Evolutionary conservation across 2,888 invertebrate species (phyloP), one percentile per base, ranked within the genome.

Genomic region (Ochropacha duplaris): DNA sequence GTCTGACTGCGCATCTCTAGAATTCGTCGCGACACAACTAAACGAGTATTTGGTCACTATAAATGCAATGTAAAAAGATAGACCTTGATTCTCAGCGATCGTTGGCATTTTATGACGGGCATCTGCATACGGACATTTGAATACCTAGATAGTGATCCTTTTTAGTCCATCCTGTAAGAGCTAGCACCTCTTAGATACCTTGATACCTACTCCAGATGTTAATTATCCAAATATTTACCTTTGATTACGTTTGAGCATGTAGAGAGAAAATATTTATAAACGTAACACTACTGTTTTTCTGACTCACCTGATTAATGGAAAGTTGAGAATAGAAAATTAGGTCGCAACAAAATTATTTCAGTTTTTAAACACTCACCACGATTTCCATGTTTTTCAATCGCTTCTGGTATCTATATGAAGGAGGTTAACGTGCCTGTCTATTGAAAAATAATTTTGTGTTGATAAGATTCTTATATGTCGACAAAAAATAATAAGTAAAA

Each of bases 41-140:
- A 71, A 71, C 71, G 59, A 61, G 71, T 69, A 69, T 71, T 71
- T 67, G 64, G 63, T 71, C 69, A 68, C 56, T 68, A 68, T 64
- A 63, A 68, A 68, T 64, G 71, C 67, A 71, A 65, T 57, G 12
- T 44, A 14, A 28, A 26, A 22, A 49, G 5, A 44, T 26, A 16
- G 14, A 51, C 16, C 31, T 16, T 31, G 61, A 57, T 61, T 54
- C 62, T 60, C 65, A 60, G 59, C 22, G 19, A 34, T 52, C 16
- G n/a, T 50, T 28, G 31, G 16, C 31, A 14, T 19, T 52, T 51
- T 31, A 51, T 28, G 2, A 28, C n/a, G 12, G 28, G 22, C 16
- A 52, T 31, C 31, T 31, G 9, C 26, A 26, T n/a, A 12, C 16
- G 9, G 2, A 36, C 36, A n/a, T 36, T 36, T 36, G 36, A 36